Conservation (phyloP, 2,113 vertebrate species). For the Lampris incognitus region DNA sequence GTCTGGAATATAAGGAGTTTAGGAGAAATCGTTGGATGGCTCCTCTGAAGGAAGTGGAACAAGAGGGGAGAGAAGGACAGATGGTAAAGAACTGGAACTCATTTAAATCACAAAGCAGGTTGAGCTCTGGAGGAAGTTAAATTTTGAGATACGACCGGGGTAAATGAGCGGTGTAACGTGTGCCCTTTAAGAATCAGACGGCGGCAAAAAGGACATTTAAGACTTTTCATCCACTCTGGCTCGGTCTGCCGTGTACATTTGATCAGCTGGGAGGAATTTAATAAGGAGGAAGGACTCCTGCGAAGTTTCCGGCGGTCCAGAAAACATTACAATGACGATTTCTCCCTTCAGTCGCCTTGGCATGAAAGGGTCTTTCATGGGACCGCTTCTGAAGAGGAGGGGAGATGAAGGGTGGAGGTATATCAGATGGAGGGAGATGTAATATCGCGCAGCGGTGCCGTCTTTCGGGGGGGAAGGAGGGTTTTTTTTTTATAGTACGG, state of each 20-base stretch:
- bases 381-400: slow-evolving; percentile 46
- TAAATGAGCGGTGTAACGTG: slow-evolving; percentile 15
- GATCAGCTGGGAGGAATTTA: slow-evolving; percentile 55
- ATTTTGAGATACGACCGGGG: not conserved
- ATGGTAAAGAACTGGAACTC: too few species aligned
- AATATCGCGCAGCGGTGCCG: slow-evolving; percentile 61
- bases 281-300: slow-evolving; percentile 30
- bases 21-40: not conserved
- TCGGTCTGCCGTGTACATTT: slow-evolving; percentile 11
- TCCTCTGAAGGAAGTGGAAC: too few species aligned
- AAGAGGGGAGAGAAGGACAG: too few species aligned
- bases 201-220: slow-evolving; percentile 1
- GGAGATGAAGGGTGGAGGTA: not conserved
- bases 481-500: too few species aligned
- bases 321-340: slow-evolving; percentile 56
- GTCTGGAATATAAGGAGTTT: slow-evolving; percentile 3
- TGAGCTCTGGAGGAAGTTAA: not conserved
- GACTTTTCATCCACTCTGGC: slow-evolving; percentile 15
- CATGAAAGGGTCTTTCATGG: slow-evolving; percentile 66
- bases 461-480: slow-evolving; percentile 24
- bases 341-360: slow-evolving; percentile 53
- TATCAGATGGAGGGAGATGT: slow-evolving; percentile 63
- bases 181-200: not conserved
- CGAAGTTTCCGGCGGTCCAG: slow-evolving; percentile 51
- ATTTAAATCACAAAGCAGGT: slow-evolving; percentile 8